Conservation (phyloP, 1,140 invertebrate species). For the fruit fly (Drosophila melanogaster) region Release_6_plus_ISO1_MT NT_037436.4:11513001-11513500, state of each 20-base stretch:
- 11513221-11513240: not conserved
- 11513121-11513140: not conserved
- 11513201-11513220: not conserved
- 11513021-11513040: too few relatives aligned
- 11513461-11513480: too few relatives aligned
- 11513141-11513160: not conserved
- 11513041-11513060: too few relatives aligned
- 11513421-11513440: not conserved
- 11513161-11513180: not conserved
- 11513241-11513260: not conserved
- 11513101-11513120: slow-evolving; percentile 13
- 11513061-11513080: not conserved
- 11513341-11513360: not conserved
- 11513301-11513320: not conserved
- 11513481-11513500: too few relatives aligned
- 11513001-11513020: not conserved
- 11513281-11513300: not conserved
- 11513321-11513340: not conserved
- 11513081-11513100: not conserved
- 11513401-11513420: not conserved
- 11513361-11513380: not conserved
- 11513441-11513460: not conserved
- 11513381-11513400: not conserved
- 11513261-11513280: not conserved
- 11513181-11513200: not conserved